phyloP scores from a whole-genome alignment of 2,888 invertebrate genomes.

The Danaus chrysippus region DNA sequence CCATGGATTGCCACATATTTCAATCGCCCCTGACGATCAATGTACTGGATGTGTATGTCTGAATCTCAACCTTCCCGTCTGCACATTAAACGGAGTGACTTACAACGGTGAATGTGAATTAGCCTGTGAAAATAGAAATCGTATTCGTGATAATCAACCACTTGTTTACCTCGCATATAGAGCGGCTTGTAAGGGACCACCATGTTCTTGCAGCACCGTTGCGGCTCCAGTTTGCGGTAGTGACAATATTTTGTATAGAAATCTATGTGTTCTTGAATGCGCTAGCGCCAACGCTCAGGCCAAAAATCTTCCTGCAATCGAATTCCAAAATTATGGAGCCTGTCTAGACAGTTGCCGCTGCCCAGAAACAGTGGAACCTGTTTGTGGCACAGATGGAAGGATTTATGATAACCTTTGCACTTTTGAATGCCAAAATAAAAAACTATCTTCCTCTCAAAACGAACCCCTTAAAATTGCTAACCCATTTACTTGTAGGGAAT shows the following conservation, averaged over 20 bases:
- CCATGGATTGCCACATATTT: slow-evolving; percentile 14
- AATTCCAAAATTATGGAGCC: slow-evolving; percentile 30
- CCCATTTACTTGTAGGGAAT: slow-evolving; percentile 29
- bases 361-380: slow-evolving; percentile 28
- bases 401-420: slow-evolving; percentile 33
- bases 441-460: slow-evolving; percentile 16
- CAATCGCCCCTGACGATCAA: slow-evolving; percentile 13
- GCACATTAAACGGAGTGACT: slow-evolving; percentile 41
- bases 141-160: slow-evolving; percentile 23
- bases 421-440: slow-evolving; percentile 33
- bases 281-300: slow-evolving; percentile 26
- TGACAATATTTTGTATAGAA: slow-evolving; percentile 36
- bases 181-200: slow-evolving; percentile 30
- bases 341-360: slow-evolving; percentile 29
- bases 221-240: slow-evolving; percentile 37
- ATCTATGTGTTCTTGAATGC: slow-evolving; percentile 33
- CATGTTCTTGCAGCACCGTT: slow-evolving; percentile 28
- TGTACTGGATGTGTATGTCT: slow-evolving; percentile 33
- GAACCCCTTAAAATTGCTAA: slow-evolving; percentile 19
- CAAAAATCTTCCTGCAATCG: slow-evolving; percentile 21
- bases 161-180: slow-evolving; percentile 35
- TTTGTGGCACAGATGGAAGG: slow-evolving; percentile 33
- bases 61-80: slow-evolving; percentile 38
- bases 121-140: slow-evolving; percentile 33
- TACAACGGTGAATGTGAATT: slow-evolving; percentile 37